Base-by-base conservation (phyloP, 2,888 invertebrate genomes). In the Thecocarcelia acutangulata region DNA sequence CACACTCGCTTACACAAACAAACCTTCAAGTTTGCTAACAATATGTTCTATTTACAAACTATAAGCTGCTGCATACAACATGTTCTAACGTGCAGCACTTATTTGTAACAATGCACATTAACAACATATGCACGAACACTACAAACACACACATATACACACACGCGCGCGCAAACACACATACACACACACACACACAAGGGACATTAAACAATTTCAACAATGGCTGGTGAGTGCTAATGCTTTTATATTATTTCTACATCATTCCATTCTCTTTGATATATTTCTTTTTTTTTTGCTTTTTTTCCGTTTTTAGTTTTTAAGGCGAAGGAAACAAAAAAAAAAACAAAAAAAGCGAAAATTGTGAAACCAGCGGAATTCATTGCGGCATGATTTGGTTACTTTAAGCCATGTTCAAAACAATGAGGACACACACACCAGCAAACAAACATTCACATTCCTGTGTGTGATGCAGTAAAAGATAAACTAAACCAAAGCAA, bases 321-420 rank as follows among this genome's bases (percentile, higher is more conserved):
- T 33, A 9, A 33, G 33, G 33, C 33, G 33, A 3, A 8, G 33
- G 1, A n/a, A n/a, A n/a, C n/a, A n/a, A n/a, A n/a, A n/a, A n/a
- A n/a, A n/a, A n/a, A n/a, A 8, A 33, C 5, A 33, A 33, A 15
- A 69, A 58, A 33, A 28, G 24, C 12, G 3, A 44, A 21, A 73
- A 66, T 15, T 3, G 48, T 44, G 8, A 33, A 63, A 44, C 9
- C 59, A 42, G n/a, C 15, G 42, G 11, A 75, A 66, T 66, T 66
- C 52, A 64, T 61, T 70, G 75, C 54, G 37, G 59, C 52, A 44
- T 70, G 64, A 59, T 66, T 80, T 70, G 59, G 70, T 75, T 59
- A 70, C 75, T 70, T 75, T 44, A 66, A 80, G 75, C 76, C 70
- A 70, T 40, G 58, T 59, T 64, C 58, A 33, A 80, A 61, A 75